Evolutionary conservation across 2,888 invertebrate species (phyloP), one percentile per base, ranked within the genome.

Genomic region (Drosophila percnosoma): DNA sequence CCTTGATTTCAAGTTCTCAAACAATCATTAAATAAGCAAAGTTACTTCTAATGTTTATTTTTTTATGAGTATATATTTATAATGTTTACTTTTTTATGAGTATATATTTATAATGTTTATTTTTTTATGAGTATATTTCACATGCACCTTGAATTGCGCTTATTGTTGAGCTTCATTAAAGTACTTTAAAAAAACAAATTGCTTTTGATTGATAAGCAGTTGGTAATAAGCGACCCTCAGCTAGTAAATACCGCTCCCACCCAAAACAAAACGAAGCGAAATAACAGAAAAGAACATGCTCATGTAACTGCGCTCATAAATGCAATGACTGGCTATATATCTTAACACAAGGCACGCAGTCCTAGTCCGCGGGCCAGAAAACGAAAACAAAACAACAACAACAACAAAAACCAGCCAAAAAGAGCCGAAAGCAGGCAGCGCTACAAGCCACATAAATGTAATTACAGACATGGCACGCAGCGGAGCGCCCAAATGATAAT

Each of bases 321-420:
- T 83, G 84, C 83, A 82, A 73, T 78, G 87, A 78, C 74, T 84
- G 78, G 61, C 73, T 65, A 73, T 60, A 80, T 72, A 80, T 72
- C 74, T 80, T 59, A 65, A 74, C 63, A 72, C 77, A 64, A 54
- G 65, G 68, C 73, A 79, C 69, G 70, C 76, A 73, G 67, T 45
- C 33, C 60, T 45, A 40, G 54, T 21, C 34, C 34, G n/a, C 36
- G 59, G 51, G 27, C 33, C 10, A 54, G 5, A 36, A 51, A n/a
- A 27, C 24, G 6, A 29, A 45, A 21, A 29, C 33, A 36, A 36
- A 55, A 24, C 27, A 27, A 27, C 27, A 27, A 27, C 27, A 4
- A 15, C 5, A 10, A 51, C 24, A n/a, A 57, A 40, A 48, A 45
- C 33, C 38, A 38, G 36, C 54, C n/a, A 38, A 57, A 49, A 21